A percentile compares a stretch with the other conserved stretches of the same genome.
Evolutionary conservation across 1,140 invertebrate genomes (phyloP).

Genomic region (Drosophila parvula): DNA sequence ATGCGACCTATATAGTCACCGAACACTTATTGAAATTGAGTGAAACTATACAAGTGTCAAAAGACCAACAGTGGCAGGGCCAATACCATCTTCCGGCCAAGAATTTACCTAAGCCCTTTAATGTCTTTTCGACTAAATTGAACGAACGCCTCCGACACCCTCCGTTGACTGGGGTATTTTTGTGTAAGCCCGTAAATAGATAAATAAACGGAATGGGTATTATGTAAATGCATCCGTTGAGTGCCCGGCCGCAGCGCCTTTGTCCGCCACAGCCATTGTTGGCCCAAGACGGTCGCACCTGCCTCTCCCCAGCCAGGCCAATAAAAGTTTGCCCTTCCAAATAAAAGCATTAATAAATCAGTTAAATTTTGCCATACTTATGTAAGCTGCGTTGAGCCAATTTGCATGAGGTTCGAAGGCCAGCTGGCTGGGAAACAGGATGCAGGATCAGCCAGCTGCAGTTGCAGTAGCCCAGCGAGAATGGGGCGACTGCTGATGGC

Average conservation of each 20-base stretch:
- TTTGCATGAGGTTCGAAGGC: slow-evolving; percentile 32
- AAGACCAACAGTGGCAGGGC: slow-evolving; percentile 39
- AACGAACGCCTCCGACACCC: slow-evolving; percentile 6
- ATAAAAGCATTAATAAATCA: slow-evolving; percentile 69
- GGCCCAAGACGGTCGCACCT: slow-evolving; percentile 12
- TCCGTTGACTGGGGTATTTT: slow-evolving; percentile 7
- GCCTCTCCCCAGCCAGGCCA: slow-evolving; percentile 5
- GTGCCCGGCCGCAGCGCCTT: slow-evolving; percentile 40
- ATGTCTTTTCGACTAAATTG: slow-evolving; percentile 33
- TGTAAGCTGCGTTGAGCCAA: slow-evolving; percentile 27
- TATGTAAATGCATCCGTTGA: slow-evolving; percentile 67
- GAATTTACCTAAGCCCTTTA: slow-evolving; percentile 61
- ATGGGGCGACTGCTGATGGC: slow-evolving; percentile 3
- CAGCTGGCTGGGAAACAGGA: slow-evolving; percentile 4
- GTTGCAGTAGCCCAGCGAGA: background rate
- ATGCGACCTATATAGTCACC: slow-evolving; percentile 10
- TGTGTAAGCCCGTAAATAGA: slow-evolving; percentile 58
- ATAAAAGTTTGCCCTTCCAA: slow-evolving; percentile 60
- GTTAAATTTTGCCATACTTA: slow-evolving; percentile 20
- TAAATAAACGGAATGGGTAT: slow-evolving; percentile 55
- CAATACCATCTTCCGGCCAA: slow-evolving; percentile 38
- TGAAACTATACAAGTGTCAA: slow-evolving; percentile 80
- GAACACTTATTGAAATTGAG: slow-evolving; percentile 75
- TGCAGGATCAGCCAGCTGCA: slow-evolving; percentile 19
- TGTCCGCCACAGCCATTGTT: slow-evolving; percentile 25